Evolutionary conservation across 2,797 vertebrate genomes (phyloP).

Genomic region (Gadopsis marmoratus): DNA sequence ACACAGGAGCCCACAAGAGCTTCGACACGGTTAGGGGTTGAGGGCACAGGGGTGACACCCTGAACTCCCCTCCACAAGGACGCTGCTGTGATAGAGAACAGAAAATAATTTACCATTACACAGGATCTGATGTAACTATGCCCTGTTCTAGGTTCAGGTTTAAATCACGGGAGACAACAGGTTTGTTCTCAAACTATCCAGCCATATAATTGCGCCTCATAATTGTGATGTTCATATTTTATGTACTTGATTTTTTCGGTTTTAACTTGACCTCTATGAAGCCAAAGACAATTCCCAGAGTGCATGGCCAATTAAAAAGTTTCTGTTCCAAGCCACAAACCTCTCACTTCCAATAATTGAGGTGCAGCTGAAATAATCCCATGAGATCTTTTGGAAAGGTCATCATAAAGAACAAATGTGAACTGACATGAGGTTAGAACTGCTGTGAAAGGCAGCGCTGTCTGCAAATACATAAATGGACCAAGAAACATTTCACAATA

Average conservation of each 20-base stretch:
- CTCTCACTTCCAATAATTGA: neutral
- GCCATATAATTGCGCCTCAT: neutral
- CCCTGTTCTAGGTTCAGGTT: neutral
- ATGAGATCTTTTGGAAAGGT: neutral
- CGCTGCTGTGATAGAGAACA: constrained; percentile 43
- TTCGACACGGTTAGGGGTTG: constrained; percentile 72
- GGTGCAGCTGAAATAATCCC: neutral
- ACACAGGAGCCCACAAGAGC: constrained; percentile 85
- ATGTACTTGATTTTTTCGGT: neutral
- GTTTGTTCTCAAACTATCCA: neutral
- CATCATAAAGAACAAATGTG: neutral
- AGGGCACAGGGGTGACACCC: constrained; percentile 65
- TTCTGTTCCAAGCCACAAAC: neutral
- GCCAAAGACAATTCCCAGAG: neutral
- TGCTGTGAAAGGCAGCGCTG: neutral
- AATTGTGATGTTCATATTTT: neutral
- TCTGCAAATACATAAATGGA: constrained; percentile 23
- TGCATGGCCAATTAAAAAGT: neutral
- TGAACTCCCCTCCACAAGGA: constrained; percentile 56
- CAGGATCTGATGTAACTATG: neutral
- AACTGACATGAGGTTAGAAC: neutral
- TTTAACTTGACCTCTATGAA: neutral
- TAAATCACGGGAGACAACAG: neutral
- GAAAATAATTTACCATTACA: neutral
- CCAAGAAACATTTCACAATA: constrained; percentile 64